phyloP scores from a whole-genome alignment of 2,797 vertebrate species.

The Decapterus maruadsi region DNA sequence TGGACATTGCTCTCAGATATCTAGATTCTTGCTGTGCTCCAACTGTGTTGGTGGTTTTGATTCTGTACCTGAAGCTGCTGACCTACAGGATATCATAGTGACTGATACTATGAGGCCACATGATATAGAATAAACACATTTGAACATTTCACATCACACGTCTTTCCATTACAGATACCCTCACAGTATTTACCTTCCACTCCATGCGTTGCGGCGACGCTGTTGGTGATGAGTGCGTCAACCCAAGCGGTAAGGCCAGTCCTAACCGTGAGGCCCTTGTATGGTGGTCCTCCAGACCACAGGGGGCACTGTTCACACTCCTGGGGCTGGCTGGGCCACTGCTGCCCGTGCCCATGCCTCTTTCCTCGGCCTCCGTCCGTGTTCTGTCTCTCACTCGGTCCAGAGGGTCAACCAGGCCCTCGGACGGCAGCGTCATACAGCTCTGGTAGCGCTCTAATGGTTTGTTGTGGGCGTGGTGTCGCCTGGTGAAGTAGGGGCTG shows the following conservation, averaged over 20 bases:
- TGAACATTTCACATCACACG: too few species aligned
- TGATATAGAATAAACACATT: too few species aligned
- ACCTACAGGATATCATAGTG: too few species aligned
- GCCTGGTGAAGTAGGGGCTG: constrained; percentile 85
- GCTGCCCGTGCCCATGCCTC: constrained; percentile 60
- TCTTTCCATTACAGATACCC: background rate
- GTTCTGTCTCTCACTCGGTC: constrained; percentile 42
- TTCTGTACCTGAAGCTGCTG: background rate
- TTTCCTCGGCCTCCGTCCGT: constrained; percentile 50
- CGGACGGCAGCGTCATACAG: constrained; percentile 72
- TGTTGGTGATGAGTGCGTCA: constrained; percentile 51
- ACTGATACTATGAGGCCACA: too few species aligned
- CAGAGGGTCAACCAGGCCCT: constrained; percentile 60
- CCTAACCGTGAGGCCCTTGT: constrained; percentile 43
- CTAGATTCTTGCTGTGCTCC: background rate
- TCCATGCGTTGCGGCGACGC: constrained; percentile 84
- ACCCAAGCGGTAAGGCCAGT: constrained; percentile 56
- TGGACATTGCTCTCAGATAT: background rate
- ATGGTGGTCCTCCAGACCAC: constrained; percentile 59
- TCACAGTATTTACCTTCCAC: constrained; percentile 79
- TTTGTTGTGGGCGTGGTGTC: constrained; percentile 70
- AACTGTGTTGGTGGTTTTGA: background rate
- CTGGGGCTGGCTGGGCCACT: constrained; percentile 76
- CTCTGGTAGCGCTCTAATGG: constrained; percentile 76
- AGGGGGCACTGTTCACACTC: constrained; percentile 75